Percentiles rank a stretch among this genome's conserved stretches.
phyloP scores from a whole-genome alignment of 2,797 vertebrate species.

The Gephyroberyx darwinii region DNA sequence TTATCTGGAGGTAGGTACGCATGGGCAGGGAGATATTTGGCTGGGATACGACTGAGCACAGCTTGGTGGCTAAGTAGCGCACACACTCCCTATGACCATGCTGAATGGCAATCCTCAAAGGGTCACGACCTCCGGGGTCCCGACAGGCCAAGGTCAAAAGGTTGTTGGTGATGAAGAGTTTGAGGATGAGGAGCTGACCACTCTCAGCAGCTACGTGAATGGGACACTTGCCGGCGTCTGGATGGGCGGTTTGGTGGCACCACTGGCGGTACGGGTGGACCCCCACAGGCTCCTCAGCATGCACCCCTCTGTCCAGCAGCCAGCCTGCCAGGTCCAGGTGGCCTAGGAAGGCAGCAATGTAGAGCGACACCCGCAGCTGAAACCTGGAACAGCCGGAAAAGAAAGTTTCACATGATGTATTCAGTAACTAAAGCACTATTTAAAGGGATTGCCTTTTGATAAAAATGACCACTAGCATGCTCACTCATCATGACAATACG shows the following conservation, averaged over 20 bases:
- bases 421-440: no score
- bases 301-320: conserved; percentile 74
- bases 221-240: conserved; percentile 77
- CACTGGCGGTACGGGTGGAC: conserved; percentile 80
- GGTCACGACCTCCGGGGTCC: conserved; percentile 69
- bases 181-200: conserved; percentile 80
- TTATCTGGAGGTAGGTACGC: conserved; percentile 79
- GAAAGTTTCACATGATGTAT: background rate
- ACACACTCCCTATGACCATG: conserved; percentile 76
- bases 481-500: no score
- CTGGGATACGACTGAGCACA: conserved; percentile 76
- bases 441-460: no score
- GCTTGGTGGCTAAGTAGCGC: conserved; percentile 77
- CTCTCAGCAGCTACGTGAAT: conserved; percentile 79
- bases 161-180: conserved; percentile 79
- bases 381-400: conserved; percentile 70
- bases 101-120: conserved; percentile 76
- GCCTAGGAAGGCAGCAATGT: conserved; percentile 78
- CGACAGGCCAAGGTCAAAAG: conserved; percentile 73
- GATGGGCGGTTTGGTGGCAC: conserved; percentile 80
- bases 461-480: no score
- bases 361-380: conserved; percentile 83
- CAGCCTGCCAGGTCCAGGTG: conserved; percentile 80
- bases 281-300: conserved; percentile 76
- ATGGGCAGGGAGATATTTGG: conserved; percentile 74